phyloP scores from a whole-genome alignment of 2,888 invertebrate genomes.

The Aporophyla lueneburgensis region DNA sequence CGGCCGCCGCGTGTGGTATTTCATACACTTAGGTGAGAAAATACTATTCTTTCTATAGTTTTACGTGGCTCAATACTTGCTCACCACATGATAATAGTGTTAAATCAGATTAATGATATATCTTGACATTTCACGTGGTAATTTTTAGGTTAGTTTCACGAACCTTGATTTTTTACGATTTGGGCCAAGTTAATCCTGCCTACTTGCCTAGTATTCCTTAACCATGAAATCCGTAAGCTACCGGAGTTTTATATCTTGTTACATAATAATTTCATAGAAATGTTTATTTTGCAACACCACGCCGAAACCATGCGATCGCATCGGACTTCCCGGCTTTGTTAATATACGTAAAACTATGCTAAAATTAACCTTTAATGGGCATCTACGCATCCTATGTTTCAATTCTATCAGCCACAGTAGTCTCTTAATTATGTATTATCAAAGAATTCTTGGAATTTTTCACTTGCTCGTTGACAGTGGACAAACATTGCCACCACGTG shows the following conservation, averaged over 20 bases:
- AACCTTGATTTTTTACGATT: background rate
- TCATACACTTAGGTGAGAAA: background rate
- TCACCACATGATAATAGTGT: background rate
- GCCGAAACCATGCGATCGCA: conserved; percentile 36
- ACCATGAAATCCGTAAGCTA: background rate
- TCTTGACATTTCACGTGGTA: conserved; percentile 16
- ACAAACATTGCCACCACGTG: conserved; percentile 43
- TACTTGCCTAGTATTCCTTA: accelerated
- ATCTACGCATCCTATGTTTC: background rate
- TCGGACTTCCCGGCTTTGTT: background rate
- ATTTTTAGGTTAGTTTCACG: conserved; percentile 55
- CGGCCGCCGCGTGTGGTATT: conserved; percentile 73
- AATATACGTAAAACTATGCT: background rate
- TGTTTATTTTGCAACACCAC: conserved; percentile 19
- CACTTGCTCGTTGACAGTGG: background rate
- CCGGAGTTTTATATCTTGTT: background rate
- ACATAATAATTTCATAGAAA: background rate
- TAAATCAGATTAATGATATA: background rate
- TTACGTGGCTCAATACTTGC: background rate
- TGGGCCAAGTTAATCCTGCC: background rate
- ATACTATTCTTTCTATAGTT: background rate
- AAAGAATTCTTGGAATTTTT: background rate
- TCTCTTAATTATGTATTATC: background rate
- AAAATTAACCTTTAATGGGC: background rate
- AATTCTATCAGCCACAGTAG: background rate